Evolutionary conservation across 1,140 invertebrate species (phyloP).

Genomic region (Sinella curviseta): DNA sequence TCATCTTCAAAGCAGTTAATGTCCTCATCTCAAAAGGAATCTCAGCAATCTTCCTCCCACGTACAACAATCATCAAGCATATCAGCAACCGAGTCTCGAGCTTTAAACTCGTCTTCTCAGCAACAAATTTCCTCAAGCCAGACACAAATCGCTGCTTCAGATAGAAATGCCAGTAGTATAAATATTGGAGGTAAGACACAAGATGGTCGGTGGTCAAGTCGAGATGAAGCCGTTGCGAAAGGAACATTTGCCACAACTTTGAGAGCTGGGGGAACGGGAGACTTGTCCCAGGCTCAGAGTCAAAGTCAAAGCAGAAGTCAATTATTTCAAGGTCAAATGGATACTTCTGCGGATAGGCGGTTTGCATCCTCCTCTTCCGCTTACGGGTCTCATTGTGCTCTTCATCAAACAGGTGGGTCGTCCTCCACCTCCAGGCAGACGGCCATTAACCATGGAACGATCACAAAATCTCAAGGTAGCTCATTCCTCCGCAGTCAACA

Average conservation of each 20-base stretch:
- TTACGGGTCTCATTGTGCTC: conserved; percentile 6
- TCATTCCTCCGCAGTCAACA: background rate
- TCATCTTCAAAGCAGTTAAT: background rate
- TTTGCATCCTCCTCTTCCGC: background rate
- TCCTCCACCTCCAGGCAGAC: background rate
- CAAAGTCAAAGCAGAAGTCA: conserved; percentile 12
- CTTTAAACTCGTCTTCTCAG: background rate
- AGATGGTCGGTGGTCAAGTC: conserved; percentile 26
- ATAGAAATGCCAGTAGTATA: background rate
- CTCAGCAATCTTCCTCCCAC: background rate
- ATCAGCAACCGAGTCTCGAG: background rate
- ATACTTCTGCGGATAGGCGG: background rate
- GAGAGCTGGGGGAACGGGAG: background rate
- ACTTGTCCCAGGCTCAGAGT: background rate
- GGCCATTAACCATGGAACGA: background rate
- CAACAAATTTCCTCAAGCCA: background rate
- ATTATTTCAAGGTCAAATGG: background rate
- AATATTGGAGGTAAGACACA: background rate
- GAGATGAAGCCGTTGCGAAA: conserved; percentile 40
- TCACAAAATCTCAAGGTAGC: background rate
- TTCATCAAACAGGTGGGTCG: background rate
- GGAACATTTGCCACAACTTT: conserved; percentile 41
- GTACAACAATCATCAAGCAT: background rate
- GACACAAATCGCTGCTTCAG: background rate
- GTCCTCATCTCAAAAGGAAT: background rate